phyloP scores from a whole-genome alignment of 1,140 invertebrate genomes.

The Drosophila quadrilineata region DNA sequence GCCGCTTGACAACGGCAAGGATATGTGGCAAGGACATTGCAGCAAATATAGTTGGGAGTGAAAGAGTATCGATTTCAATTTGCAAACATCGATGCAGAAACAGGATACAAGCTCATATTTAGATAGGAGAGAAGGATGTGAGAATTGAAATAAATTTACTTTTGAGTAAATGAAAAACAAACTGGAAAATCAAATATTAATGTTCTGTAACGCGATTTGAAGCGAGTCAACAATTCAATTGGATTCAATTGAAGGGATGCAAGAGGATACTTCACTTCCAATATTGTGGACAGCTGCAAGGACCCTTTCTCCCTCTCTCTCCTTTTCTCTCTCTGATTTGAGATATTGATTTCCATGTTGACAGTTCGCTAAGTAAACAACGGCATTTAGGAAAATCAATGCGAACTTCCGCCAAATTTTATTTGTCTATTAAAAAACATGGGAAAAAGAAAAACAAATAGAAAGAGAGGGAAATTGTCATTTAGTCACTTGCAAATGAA shows the following conservation, averaged over 20 bases:
- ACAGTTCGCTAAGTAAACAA: slow-evolving; percentile 43
- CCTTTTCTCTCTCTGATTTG: background rate
- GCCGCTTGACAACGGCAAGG: background rate
- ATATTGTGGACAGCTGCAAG: slow-evolving; percentile 20
- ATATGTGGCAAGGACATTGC: slow-evolving; percentile 15
- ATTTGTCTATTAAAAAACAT: slow-evolving; percentile 41
- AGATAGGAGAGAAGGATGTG: background rate
- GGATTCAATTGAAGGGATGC: slow-evolving; percentile 12
- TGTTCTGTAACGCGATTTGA: slow-evolving; percentile 49
- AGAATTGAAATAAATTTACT: slow-evolving; percentile 60
- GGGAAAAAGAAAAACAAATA: too few relatives aligned
- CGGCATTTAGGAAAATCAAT: slow-evolving; percentile 61
- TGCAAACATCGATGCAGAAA: slow-evolving; percentile 5
- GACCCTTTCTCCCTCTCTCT: background rate
- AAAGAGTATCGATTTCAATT: slow-evolving; percentile 52
- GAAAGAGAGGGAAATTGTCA: too few relatives aligned
- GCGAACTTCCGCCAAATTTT: slow-evolving; percentile 24
- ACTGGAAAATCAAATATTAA: slow-evolving; percentile 75
- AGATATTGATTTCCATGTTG: slow-evolving; percentile 20
- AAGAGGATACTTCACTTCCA: slow-evolving; percentile 26
- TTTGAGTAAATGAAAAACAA: slow-evolving; percentile 72
- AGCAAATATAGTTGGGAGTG: slow-evolving; percentile 19
- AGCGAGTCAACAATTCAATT: slow-evolving; percentile 16
- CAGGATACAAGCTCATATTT: slow-evolving; percentile 1
- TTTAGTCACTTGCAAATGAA: slow-evolving; percentile 62